Evolutionary conservation across 2,888 invertebrate species (phyloP), one percentile per base, ranked within the genome.

Genomic region (Carabus problematicus): DNA sequence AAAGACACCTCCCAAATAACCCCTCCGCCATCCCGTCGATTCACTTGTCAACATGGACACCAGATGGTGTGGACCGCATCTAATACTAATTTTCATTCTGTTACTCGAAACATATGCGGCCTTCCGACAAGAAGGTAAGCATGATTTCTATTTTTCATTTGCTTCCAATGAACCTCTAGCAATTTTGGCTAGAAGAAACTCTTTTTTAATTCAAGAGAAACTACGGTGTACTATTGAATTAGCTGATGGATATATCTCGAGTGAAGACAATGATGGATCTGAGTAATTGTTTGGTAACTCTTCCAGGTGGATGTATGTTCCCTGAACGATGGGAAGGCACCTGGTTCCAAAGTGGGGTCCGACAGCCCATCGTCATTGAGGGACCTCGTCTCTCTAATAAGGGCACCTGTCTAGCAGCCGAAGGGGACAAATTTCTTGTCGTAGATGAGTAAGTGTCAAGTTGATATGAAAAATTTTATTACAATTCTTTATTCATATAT

Each of bases 371-470:
- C 83, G 85, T 89, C 77, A 93, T 94, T 79, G 91, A 93, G 77
- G 91, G 90, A 71, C 91, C 91, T 78, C 86, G 90, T 73, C 88
- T 94, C 75, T 93, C 93, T 80, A 93, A 91, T 83, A 94, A 94
- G 82, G 94, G 94, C 76, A 88, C 88, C 80, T 94, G 94, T 81
- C 85, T 93, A 72, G 91, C 91, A 73, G 89, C 89, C 69, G 94
- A 94, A 78, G 93, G 93, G 77, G 93, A 94, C 85, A 94, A 94
- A 84, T 94, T 91, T 83, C 88, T 94, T 75, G 88, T 94, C 75
- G 91, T 93, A 76, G 93, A 94, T 82, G 93, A 93, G 94, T 94
- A 84, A 92, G 94, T 92, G 80, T n/a, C n/a, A n/a, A n/a, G n/a
- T n/a, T n/a, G n/a, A n/a, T n/a, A n/a, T n/a, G n/a, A n/a, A n/a